Evolutionary conservation across 2,888 invertebrate genomes (phyloP).

Genomic region (Drosophila paranaensis): DNA sequence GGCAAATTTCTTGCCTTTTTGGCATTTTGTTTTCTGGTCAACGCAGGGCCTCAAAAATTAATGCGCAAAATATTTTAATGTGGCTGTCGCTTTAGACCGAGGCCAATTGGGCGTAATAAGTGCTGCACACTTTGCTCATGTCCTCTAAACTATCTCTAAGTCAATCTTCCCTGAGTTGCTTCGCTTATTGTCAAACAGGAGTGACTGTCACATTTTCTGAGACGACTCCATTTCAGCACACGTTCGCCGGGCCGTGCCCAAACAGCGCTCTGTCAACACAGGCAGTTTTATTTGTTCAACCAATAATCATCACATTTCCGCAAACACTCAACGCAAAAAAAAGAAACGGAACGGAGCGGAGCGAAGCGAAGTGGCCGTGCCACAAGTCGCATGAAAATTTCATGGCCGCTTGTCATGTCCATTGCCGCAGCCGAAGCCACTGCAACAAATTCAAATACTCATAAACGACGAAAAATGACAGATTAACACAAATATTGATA

Average conservation of each 20-base stretch:
- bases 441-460: slow-evolving; percentile 75
- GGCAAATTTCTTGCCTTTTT: slow-evolving; percentile 41
- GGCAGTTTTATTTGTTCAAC: slow-evolving; percentile 64
- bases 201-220: slow-evolving; percentile 32
- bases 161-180: not conserved
- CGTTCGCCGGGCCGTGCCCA: slow-evolving; percentile 25
- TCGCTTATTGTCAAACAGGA: slow-evolving; percentile 14
- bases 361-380: slow-evolving; percentile 9
- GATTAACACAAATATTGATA: slow-evolving; percentile 80
- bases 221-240: slow-evolving; percentile 44
- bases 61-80: slow-evolving; percentile 74
- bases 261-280: slow-evolving; percentile 47
- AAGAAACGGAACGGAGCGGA: not conserved
- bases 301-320: slow-evolving; percentile 80
- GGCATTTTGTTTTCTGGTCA: slow-evolving; percentile 58
- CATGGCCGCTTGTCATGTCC: slow-evolving; percentile 50
- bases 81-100: slow-evolving; percentile 37
- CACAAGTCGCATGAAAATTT: slow-evolving; percentile 67
- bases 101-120: slow-evolving; percentile 57
- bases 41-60: slow-evolving; percentile 50
- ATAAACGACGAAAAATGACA: slow-evolving; percentile 80
- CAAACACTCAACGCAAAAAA: slow-evolving; percentile 55
- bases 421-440: slow-evolving; percentile 33
- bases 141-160: slow-evolving; percentile 1
- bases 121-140: slow-evolving; percentile 18